These are phyloP conservation scores for Suncus etruscus DNA, from an alignment of 2,113 vertebrate genomes.

Conservation along the genomic window DNA sequence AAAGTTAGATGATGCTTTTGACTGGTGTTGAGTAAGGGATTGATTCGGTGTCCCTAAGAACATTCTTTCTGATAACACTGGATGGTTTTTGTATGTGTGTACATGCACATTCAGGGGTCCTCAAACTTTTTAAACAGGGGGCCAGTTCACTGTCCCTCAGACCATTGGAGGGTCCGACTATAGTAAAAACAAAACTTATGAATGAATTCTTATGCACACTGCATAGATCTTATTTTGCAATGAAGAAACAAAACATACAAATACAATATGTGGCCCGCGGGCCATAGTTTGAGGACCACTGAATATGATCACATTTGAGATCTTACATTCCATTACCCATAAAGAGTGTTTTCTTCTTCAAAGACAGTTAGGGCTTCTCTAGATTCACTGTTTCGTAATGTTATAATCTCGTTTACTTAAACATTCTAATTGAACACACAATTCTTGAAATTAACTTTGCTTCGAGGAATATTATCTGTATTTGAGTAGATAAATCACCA, in stretches of 20 bases:
- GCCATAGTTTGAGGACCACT: too few relatives aligned
- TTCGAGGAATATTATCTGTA: constrained; percentile 74
- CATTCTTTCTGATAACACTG: background rate
- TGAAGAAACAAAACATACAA: too few relatives aligned
- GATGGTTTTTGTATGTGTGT: background rate
- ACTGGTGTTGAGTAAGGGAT: background rate
- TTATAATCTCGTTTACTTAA: constrained; percentile 18
- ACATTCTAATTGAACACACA: constrained; percentile 79
- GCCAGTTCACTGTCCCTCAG: too few relatives aligned
- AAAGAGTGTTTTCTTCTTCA: background rate
- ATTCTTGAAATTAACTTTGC: constrained; percentile 81
- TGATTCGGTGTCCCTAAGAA: background rate
- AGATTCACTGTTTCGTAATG: constrained; percentile 4
- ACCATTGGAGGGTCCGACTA: too few relatives aligned
- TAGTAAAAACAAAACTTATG: too few relatives aligned
- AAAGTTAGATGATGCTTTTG: background rate
- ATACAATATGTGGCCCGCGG: too few relatives aligned
- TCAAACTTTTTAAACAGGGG: too few relatives aligned
- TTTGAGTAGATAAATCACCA: constrained; percentile 77
- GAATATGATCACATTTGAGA: background rate
- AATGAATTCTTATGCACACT: too few relatives aligned
- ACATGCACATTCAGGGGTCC: too few relatives aligned
- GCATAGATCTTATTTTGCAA: too few relatives aligned
- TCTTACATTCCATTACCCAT: background rate
- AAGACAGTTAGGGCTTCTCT: background rate